Evolutionary conservation across 1,140 invertebrate species (phyloP), one percentile per base, ranked within the genome.

Genomic region (Epicauta chinensis): DNA sequence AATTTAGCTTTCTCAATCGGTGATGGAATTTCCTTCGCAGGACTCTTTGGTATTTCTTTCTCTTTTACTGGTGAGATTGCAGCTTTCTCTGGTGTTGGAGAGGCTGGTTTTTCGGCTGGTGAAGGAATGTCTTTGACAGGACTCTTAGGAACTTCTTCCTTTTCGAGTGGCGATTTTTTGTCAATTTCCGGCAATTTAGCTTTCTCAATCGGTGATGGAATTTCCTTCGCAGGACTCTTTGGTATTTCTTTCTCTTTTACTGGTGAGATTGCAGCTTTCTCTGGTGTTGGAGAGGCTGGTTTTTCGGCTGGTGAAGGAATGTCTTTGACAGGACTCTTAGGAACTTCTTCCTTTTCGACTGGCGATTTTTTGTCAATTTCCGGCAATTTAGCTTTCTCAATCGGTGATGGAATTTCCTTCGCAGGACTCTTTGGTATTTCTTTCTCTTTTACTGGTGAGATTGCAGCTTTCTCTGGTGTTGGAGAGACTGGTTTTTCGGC

Each of bases 1-100:
- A 9, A 5, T 37, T 37, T 51, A 16, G 32, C 30, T 51, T 34
- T 51, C 14, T 50, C 23, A 2, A n/a, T 30, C 29, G 16, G 16
- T 4, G 29, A 23, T 13, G 23, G 23, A 2, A 38, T 13, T 38
- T 15, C 13, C 3, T 14, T 38, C 1, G 12, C 16, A 0, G 36
- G 13, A 38, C 10, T 9, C 13, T 38, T 38, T 3, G 36, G 13
- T 16, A 13, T n/a, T 16, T 38, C 36, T 13, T 38, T 7, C 7
- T 43, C 32, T 17, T 36, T 9, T 16, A 35, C 50, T 10, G 31
- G 13, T 14, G 41, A 23, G n/a, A n/a, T n/a, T n/a, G n/a, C n/a
- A n/a, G n/a, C n/a, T 23, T 23, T 23, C 17, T 23, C 7, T 23
- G 7, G 7, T 23, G 3, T 23, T 7, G 7, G 17, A 7, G 3